Percentiles rank a stretch among this genome's conserved stretches.
Conservation (phyloP, 2,797 vertebrate genomes). For the Calcarius lapponicus region DNA sequence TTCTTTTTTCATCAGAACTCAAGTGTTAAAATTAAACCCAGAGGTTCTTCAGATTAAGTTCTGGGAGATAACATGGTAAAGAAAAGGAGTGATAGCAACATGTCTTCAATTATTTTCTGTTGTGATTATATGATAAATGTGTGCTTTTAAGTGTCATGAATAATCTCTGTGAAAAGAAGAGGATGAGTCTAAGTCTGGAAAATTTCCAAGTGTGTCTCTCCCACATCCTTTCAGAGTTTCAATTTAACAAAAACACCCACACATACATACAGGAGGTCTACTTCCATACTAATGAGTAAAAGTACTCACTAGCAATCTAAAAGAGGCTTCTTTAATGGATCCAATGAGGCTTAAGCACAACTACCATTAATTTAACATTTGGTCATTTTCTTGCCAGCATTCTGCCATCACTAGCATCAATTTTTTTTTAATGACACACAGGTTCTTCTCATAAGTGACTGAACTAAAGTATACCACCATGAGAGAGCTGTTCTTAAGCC, state of each 20-base stretch:
- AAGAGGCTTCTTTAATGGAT: neutral
- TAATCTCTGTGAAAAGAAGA: neutral
- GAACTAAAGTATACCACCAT: neutral
- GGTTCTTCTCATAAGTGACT: neutral
- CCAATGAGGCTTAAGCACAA: neutral
- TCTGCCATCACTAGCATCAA: neutral
- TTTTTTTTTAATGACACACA: neutral
- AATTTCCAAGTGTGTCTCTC: neutral
- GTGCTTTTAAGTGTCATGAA: conserved; percentile 7
- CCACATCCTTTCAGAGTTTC: neutral
- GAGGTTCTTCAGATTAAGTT: neutral
- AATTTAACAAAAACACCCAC: conserved; percentile 20
- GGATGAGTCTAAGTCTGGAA: neutral
- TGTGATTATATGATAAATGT: neutral
- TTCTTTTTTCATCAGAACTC: neutral
- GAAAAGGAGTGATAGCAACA: neutral
- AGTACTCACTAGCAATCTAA: neutral
- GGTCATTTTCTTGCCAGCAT: neutral
- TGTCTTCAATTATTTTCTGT: neutral
- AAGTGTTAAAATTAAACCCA: neutral
- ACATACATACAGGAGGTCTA: neutral
- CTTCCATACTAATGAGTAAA: neutral
- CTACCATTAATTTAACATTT: neutral
- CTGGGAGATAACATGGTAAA: neutral
- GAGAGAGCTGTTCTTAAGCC: neutral